Percentiles rank a stretch among this genome's conserved stretches.
phyloP scores from a whole-genome alignment of 2,797 vertebrate species.

The Lacerta viridis region DNA sequence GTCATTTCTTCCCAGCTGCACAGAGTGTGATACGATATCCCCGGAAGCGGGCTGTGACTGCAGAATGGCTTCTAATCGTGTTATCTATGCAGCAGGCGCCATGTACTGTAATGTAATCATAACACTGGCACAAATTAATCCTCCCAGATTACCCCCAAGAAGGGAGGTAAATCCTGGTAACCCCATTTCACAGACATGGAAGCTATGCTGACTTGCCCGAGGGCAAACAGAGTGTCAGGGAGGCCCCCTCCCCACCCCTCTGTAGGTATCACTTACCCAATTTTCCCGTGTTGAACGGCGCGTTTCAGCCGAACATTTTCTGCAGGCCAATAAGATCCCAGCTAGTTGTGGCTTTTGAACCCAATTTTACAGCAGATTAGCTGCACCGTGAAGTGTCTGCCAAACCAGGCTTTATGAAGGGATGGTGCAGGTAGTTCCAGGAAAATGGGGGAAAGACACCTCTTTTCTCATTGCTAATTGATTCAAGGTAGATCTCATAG shows the following conservation, averaged over 20 bases:
- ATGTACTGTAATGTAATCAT: constrained; percentile 19
- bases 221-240: background rate
- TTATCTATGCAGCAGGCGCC: constrained; percentile 33
- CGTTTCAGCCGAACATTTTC: background rate
- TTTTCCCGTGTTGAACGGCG: background rate
- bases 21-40: constrained; percentile 37
- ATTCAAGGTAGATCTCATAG: background rate
- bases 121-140: constrained; percentile 34
- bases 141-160: background rate
- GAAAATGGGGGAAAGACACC: background rate
- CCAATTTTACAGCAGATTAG: background rate
- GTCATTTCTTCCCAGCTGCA: constrained; percentile 47
- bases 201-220: constrained; percentile 21
- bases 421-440: background rate
- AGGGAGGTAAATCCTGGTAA: constrained; percentile 7
- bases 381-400: background rate
- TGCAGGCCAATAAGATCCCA: background rate
- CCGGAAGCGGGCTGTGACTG: constrained; percentile 23
- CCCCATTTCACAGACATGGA: constrained; percentile 2
- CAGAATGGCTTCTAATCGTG: constrained; percentile 36
- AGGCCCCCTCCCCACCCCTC: background rate
- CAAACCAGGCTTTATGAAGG: background rate
- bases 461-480: background rate
- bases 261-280: background rate
- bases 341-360: background rate